Percentiles rank a stretch among this genome's conserved stretches.
These are phyloP conservation scores for Hemibagrus guttatus DNA, from an alignment of 2,797 vertebrate species.

Conservation along the genomic window DNA sequence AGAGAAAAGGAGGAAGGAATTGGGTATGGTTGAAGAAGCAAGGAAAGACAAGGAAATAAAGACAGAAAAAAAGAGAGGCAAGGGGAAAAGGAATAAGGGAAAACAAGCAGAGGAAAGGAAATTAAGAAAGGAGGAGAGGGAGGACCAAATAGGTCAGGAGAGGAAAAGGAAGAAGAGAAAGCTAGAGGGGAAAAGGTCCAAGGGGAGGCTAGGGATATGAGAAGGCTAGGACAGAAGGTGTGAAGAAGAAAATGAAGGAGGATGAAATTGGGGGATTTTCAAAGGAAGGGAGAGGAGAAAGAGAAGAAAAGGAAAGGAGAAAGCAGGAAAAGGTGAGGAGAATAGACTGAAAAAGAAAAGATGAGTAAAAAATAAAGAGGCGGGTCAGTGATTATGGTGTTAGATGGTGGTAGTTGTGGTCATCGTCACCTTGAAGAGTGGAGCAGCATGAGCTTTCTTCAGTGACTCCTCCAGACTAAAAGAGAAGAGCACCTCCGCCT, in stretches of 20 bases:
- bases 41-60: not conserved
- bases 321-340: not conserved
- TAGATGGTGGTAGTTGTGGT: not conserved
- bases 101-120: not conserved
- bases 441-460: slow-evolving; percentile 84
- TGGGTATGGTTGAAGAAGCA: not conserved
- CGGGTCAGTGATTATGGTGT: not conserved
- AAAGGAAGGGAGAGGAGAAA: not conserved
- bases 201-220: not conserved
- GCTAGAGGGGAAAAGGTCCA: not conserved
- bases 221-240: no score
- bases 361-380: not conserved
- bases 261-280: not conserved
- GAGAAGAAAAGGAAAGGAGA: not conserved
- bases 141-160: not conserved
- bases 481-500: slow-evolving; percentile 93
- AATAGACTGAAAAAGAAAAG: not conserved
- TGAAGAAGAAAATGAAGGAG: no score
- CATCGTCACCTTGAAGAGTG: slow-evolving; percentile 87
- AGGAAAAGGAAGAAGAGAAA: not conserved
- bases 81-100: not conserved
- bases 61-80: not conserved
- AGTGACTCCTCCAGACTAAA: slow-evolving; percentile 95
- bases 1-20: not conserved
- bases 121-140: not conserved